phyloP scores from a whole-genome alignment of 2,888 invertebrate species.

The Idaea straminata region DNA sequence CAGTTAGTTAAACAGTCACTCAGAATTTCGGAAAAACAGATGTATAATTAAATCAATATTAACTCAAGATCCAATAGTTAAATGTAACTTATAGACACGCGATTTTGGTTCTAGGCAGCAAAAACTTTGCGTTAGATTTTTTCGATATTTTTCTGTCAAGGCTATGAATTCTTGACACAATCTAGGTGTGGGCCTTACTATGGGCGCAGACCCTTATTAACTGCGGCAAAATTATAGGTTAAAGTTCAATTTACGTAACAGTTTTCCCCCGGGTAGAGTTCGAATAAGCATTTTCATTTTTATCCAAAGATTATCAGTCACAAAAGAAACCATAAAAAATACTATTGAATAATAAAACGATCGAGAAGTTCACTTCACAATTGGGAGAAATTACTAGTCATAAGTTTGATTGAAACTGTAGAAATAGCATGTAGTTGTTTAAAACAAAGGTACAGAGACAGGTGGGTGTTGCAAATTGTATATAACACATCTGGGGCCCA shows the following conservation, averaged over 20 bases:
- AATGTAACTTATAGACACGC: no score
- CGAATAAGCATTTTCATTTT: neutral
- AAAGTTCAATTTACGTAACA: neutral
- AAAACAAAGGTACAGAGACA: slow-evolving; percentile 41
- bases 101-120: no score
- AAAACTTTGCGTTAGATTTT: no score
- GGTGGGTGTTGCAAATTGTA: slow-evolving; percentile 42
- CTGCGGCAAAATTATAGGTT: neutral
- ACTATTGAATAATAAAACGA: slow-evolving; percentile 17
- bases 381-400: slow-evolving; percentile 43
- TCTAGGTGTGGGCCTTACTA: neutral
- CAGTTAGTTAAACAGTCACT: no score
- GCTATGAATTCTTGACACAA: neutral
- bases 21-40: no score
- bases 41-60: no score
- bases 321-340: neutral
- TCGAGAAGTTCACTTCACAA: slow-evolving; percentile 27
- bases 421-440: no score
- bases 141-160: neutral
- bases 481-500: slow-evolving; percentile 36
- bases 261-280: neutral
- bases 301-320: slow-evolving; percentile 16
- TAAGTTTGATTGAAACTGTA: slow-evolving; percentile 41
- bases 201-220: neutral
- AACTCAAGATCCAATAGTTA: no score